These are phyloP conservation scores for Leptopilina drosophilae DNA, from an alignment of 2,888 invertebrate genomes.

Conservation along the genomic window DNA sequence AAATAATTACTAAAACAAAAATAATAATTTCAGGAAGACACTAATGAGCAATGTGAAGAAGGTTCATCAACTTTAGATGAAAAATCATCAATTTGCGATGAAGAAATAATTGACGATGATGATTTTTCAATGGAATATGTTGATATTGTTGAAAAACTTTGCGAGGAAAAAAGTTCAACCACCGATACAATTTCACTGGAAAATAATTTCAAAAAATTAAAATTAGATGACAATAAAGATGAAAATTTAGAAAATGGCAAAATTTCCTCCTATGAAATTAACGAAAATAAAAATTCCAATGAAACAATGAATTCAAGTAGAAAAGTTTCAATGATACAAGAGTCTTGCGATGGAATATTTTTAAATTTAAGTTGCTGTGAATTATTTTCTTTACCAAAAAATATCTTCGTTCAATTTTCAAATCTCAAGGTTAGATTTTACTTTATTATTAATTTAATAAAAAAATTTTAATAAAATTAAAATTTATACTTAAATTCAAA, in stretches of 20 bases:
- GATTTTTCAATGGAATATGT: slow-evolving; percentile 7
- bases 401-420: slow-evolving; percentile 44
- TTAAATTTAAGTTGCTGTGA: slow-evolving; percentile 48
- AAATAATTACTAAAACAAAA: no score
- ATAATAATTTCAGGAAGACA: neutral
- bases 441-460: no score
- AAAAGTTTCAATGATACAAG: slow-evolving; percentile 6
- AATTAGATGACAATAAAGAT: slow-evolving; percentile 40
- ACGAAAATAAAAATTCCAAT: slow-evolving; percentile 12
- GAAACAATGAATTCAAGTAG: neutral
- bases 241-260: slow-evolving; percentile 41
- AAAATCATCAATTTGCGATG: slow-evolving; percentile 9
- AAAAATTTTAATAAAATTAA: no score
- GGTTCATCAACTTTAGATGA: slow-evolving; percentile 17
- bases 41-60: slow-evolving; percentile 1
- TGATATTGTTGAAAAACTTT: neutral
- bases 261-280: slow-evolving; percentile 29
- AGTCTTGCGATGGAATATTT: slow-evolving; percentile 41
- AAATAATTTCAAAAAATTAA: slow-evolving; percentile 16
- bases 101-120: slow-evolving; percentile 9
- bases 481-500: no score
- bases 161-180: neutral
- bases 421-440: slow-evolving; percentile 44
- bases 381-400: slow-evolving; percentile 44
- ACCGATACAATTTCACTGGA: neutral